Evolutionary conservation across 2,797 vertebrate species (phyloP).

Genomic region (Chromis chromis): DNA sequence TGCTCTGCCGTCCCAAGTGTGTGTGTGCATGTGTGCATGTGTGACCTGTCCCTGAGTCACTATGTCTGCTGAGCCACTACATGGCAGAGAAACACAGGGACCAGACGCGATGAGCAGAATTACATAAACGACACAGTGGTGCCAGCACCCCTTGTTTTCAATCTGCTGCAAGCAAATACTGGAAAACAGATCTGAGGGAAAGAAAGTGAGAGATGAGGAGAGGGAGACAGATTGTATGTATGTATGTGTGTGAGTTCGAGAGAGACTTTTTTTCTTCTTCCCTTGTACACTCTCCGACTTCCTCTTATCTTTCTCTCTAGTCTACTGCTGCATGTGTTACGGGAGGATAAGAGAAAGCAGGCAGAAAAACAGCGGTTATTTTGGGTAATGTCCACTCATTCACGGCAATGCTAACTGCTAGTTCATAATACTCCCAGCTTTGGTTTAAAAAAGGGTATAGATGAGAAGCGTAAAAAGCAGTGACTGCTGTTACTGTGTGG

Average conservation of each 20-base stretch:
- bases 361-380: conserved; percentile 13
- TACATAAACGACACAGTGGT: conserved; percentile 62
- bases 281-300: background rate
- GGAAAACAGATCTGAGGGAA: conserved; percentile 53
- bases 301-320: background rate
- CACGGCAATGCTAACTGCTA: background rate
- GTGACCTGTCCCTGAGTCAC: conserved; percentile 56
- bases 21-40: conserved; percentile 13
- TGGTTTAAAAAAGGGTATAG: background rate
- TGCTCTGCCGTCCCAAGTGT: conserved; percentile 58
- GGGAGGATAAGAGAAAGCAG: background rate
- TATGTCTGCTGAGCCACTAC: conserved; percentile 60
- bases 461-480: background rate
- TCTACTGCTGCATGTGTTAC: conserved; percentile 1
- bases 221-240: conserved; percentile 34
- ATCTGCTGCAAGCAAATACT: conserved; percentile 55
- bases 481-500: background rate
- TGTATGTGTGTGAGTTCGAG: background rate
- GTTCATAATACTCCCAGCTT: conserved; percentile 8
- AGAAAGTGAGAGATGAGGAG: conserved; percentile 32
- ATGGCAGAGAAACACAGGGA: conserved; percentile 62
- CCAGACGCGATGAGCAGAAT: conserved; percentile 54
- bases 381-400: conserved; percentile 6
- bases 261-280: conserved; percentile 21
- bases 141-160: conserved; percentile 62